Conservation (phyloP, 23 tunicate genomes). For the Trididemnum nubilum region DNA sequence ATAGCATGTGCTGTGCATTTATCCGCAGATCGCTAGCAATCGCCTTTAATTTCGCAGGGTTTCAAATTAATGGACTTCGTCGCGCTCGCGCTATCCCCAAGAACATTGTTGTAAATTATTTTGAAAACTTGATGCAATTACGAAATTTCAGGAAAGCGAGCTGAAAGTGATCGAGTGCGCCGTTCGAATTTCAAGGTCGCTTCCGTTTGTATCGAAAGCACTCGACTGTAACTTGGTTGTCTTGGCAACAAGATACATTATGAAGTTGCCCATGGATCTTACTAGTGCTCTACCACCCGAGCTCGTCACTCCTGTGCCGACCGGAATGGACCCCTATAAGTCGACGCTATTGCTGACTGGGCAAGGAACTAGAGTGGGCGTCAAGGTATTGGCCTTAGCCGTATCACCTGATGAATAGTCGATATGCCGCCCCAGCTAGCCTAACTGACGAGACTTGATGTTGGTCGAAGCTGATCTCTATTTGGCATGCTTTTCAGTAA, state of each 20-base stretch:
- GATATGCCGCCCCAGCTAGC: too few species aligned
- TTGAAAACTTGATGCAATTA: too few species aligned
- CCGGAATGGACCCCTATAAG: slow-evolving; percentile 19
- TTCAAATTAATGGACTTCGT: too few species aligned
- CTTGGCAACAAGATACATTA: slow-evolving; percentile 73
- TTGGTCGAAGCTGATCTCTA: too few species aligned
- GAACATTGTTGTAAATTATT: too few species aligned
- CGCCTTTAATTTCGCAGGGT: too few species aligned
- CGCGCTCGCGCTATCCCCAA: too few species aligned
- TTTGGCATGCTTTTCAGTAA: too few species aligned
- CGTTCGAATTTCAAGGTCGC: slow-evolving; percentile 84
- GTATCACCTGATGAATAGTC: too few species aligned
- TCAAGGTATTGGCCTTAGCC: slow-evolving; percentile 60
- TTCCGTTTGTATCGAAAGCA: slow-evolving; percentile 94
- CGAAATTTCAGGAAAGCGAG: slow-evolving; percentile 69
- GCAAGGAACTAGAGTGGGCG: slow-evolving; percentile 38
- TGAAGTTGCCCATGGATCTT: slow-evolving; percentile 66
- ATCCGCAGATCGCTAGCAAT: too few species aligned
- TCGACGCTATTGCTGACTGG: slow-evolving; percentile 38
- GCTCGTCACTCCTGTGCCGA: neutral
- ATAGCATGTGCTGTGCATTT: too few species aligned
- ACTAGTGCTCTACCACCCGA: neutral
- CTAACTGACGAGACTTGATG: too few species aligned
- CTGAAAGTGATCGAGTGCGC: slow-evolving; percentile 95
- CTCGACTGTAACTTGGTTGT: slow-evolving; percentile 86